These are phyloP conservation scores for Lepidostoma basale DNA, from an alignment of 1,140 invertebrate genomes.

Conservation along the genomic window DNA sequence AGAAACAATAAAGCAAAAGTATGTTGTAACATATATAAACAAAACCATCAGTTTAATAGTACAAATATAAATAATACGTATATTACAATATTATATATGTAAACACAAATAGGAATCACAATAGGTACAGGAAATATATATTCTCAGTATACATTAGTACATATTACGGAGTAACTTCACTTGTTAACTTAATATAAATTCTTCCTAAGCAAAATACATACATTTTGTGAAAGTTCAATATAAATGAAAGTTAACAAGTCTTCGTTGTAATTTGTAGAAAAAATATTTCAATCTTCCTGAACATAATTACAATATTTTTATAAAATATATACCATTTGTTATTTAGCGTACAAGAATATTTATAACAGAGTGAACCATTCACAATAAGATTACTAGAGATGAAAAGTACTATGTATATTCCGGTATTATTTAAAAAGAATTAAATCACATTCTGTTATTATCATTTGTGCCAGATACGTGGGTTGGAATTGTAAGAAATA, in stretches of 20 bases:
- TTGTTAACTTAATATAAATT: neutral
- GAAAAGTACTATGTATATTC: too few species aligned
- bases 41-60: constrained; percentile 14
- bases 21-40: too few species aligned
- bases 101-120: constrained; percentile 1
- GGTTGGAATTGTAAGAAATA: too few species aligned
- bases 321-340: neutral
- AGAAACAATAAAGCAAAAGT: constrained; percentile 8
- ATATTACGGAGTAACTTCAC: neutral
- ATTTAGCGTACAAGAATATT: too few species aligned
- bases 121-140: neutral
- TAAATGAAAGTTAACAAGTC: neutral
- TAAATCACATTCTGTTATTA: too few species aligned
- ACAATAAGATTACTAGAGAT: too few species aligned
- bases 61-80: neutral
- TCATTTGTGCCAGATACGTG: too few species aligned
- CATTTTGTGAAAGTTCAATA: neutral
- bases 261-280: constrained; percentile 2
- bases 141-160: neutral
- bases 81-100: neutral
- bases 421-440: too few species aligned
- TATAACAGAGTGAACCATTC: too few species aligned
- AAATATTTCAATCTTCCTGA: constrained; percentile 2
- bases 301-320: neutral
- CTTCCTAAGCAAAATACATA: neutral